These are phyloP conservation scores for Bibio marci DNA, from an alignment of 2,888 invertebrate genomes.

Conservation along the genomic window DNA sequence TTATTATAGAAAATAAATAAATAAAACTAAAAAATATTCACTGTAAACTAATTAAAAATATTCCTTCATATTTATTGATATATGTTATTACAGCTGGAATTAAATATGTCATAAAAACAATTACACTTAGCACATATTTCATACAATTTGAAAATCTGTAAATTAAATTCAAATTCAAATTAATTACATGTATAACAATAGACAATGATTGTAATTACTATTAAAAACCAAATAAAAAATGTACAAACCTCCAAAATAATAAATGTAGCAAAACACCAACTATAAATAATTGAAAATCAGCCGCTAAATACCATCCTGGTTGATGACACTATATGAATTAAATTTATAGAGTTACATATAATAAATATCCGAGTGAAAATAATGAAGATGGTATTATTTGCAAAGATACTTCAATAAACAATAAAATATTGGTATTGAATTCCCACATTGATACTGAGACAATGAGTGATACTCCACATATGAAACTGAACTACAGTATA, in stretches of 20 bases:
- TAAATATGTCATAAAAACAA: slow-evolving; percentile 13
- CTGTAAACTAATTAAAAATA: slow-evolving; percentile 31
- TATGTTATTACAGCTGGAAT: slow-evolving; percentile 26
- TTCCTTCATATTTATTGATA: slow-evolving; percentile 27
- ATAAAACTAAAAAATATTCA: slow-evolving; percentile 12
- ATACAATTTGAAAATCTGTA: slow-evolving; percentile 2
- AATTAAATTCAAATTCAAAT: too few species aligned
- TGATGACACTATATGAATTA: slow-evolving; percentile 7
- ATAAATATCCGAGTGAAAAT: not conserved
- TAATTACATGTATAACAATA: too few species aligned
- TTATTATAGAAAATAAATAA: not conserved
- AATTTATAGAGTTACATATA: slow-evolving; percentile 1
- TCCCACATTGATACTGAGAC: too few species aligned
- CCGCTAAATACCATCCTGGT: slow-evolving; percentile 30
- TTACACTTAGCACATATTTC: slow-evolving; percentile 14
- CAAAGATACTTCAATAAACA: too few species aligned
- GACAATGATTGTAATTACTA: too few species aligned
- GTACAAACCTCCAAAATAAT: slow-evolving; percentile 6
- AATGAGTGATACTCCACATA: too few species aligned
- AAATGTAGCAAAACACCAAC: slow-evolving; percentile 27
- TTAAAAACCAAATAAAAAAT: not conserved
- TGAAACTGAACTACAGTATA: too few species aligned
- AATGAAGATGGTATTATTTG: not conserved
- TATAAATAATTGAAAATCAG: slow-evolving; percentile 32
- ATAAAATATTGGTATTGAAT: too few species aligned